Base-by-base conservation (phyloP, 2,888 invertebrate species). In the Parelbella ahira region DNA sequence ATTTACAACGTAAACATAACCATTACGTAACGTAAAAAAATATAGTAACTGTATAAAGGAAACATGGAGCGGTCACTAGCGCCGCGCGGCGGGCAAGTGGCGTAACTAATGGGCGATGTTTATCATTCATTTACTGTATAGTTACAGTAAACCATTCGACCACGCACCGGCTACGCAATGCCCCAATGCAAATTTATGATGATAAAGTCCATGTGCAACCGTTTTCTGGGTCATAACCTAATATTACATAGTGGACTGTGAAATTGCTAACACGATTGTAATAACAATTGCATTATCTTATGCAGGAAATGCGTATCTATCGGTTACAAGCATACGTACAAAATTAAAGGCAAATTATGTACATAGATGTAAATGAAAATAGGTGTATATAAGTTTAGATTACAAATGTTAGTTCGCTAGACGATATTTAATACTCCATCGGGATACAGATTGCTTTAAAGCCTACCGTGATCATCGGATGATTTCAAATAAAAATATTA, bases 61-160 rank as follows among this genome's bases (percentile, higher is more conserved):
- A 58, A 58, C 63, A 60, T 45, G 50, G 48, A 57, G 49, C 50
- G 55, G 25, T 27, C 41, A 10, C 55, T 54, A 51, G 55, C 48
- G 58, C 58, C 56, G 48, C 45, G 54, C 50, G 56, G 56, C n/a
- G n/a, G n/a, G n/a, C 63, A 74, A 72, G 74, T 80, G 62, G 79
- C 78, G 84, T 82, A 41, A 84, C 81, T 81, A 82, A 84, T 64
- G 51, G 70, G 66, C 50, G 51, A 51, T 63, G 73, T 76, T 78
- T 41, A 79, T 58, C 67, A 65, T 75, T 58, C 66, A 65, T 75
- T 73, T 77, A 80, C 79, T 67, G 79, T 74, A 75, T 57, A 68
- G n/a, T 55, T 64, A 65, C 68, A 63, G 71, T 73, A 74, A 68
- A 64, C 56, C 51, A 61, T 66, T 64, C 53, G 51, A 60, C 52